Evolutionary conservation across 1,140 invertebrate genomes (phyloP), one percentile per base, ranked within the genome.

Genomic region (Spodoptera litura): DNA sequence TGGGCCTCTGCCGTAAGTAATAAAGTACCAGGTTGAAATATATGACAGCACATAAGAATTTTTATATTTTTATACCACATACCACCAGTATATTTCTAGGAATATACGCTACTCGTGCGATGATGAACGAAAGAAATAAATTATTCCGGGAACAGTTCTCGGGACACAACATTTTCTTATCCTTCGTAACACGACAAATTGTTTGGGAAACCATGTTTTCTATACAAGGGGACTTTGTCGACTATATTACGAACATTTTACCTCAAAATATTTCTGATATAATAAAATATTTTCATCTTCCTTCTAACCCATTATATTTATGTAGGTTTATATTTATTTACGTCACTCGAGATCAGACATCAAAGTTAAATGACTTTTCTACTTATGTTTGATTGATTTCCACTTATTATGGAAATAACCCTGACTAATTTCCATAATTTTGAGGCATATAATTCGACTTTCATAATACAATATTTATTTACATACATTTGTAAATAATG

Each of bases 101-200:
- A 44, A 44, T 8, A 44, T 8, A 44, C 38, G 38, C 6, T 44
- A 44, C 9, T 6, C 38, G 2, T 44, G 13, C 31, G 13, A 9
- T 15, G 58, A 61, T 25, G n/a, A 20, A 64, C 49, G 61, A 20
- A 64, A 10, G 38, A 49, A 64, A 64, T 64, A 49, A 64, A 64
- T 64, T 20, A 64, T 64, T 49, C 62, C 49, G 38, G 9, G 15
- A 51, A 25, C 35, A 64, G n/a, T 64, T 49, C n/a, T 20, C 35
- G 10, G 13, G 61, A 64, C 35, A 38, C 13, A 44, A 44, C 49
- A 44, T 66, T 35, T 64, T 64, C n/a, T 64, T 49, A 64, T 64
- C 61, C 38, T 49, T 20, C 38, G 20, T 64, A 13, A 64, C 61
- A 20, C n/a, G 38, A 49, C 35, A 64, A 44, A 56, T 20, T 44